Base-by-base conservation (phyloP, 2,113 vertebrate species). In the Hippocampus comes region DNA sequence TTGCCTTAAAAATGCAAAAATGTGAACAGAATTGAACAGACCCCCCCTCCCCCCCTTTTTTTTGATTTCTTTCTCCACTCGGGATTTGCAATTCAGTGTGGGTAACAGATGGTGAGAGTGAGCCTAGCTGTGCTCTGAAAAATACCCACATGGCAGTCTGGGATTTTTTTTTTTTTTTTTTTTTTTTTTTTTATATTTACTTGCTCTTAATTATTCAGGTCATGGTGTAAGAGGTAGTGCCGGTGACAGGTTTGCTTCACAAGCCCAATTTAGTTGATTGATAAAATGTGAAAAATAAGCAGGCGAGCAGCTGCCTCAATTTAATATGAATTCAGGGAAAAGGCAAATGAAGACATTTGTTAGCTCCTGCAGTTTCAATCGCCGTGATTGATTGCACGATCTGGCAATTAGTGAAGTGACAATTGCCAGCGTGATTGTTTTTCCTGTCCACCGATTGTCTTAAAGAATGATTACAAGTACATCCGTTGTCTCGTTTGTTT, bases 31-130 rank as follows among this genome's bases (percentile, higher is more conserved):
- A 82, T 84, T 70, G 78, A 84, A 84, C 78, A 68, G 77, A 76
- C 30, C 30, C 4, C 4, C 34, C 34, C 0, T 5, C 34, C 4
- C 4, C 76, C 76, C 42, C 72, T 49, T 75, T 82, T 78, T 46
- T 56, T 73, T 10, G 11, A 3, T 11, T 10, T 20, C 34, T 76
- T 63, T 75, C 63, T 63, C 42, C 85, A 63, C 77, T 67, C 4
- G 80, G 74, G 85, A 76, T 17, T 69, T 82, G 67, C 75, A 73
- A 76, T 78, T 82, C 76, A 84, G 88, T 85, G 76, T 80, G 82
- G 79, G 79, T 84, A 86, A 85, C 82, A 87, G 81, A 88, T 84
- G 84, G 75, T 78, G 83, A 71, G 82, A 89, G 86, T 77, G 70
- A 77, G 72, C 68, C 49, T 53, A 61, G 73, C 82, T 66, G 79